Percentiles rank a stretch among this genome's conserved stretches.
These are phyloP conservation scores for Montipora cactus DNA, from an alignment of 64 coral and sea anemone species.

Conservation along the genomic window DNA sequence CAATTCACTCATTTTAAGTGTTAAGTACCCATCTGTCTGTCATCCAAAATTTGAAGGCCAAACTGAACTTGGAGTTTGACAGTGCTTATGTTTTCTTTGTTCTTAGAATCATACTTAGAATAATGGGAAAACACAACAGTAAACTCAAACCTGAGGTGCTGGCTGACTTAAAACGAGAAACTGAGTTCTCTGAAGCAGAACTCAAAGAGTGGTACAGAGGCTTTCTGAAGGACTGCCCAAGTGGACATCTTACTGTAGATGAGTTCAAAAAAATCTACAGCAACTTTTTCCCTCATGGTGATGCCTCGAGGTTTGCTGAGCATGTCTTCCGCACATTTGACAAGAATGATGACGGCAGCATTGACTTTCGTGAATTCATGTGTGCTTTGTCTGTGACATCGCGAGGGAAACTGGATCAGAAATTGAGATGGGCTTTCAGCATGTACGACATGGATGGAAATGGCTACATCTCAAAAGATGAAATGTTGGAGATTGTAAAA, in stretches of 20 bases:
- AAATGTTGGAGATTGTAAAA: conserved; percentile 71
- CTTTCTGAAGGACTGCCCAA: conserved; percentile 77
- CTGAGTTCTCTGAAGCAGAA: conserved; percentile 69
- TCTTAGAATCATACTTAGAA: not conserved
- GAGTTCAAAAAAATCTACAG: conserved; percentile 86
- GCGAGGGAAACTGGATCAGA: conserved; percentile 80
- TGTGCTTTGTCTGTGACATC: conserved; percentile 78
- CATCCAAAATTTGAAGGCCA: no score
- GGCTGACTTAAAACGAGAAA: conserved; percentile 65
- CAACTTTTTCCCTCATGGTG: conserved; percentile 86
- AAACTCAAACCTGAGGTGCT: conserved; percentile 84
- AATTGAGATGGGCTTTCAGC: conserved; percentile 84
- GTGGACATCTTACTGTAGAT: conserved; percentile 65
- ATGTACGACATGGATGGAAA: conserved; percentile 92
- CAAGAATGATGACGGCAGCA: conserved; percentile 73
- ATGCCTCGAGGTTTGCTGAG: conserved; percentile 80
- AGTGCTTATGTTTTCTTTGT: not conserved
- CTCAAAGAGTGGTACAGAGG: conserved; percentile 88
- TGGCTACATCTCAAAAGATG: conserved; percentile 82
- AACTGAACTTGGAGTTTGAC: not conserved
- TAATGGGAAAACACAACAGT: conserved; percentile 87
- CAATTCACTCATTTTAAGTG: not conserved
- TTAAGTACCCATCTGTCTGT: no score
- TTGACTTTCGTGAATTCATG: conserved; percentile 89
- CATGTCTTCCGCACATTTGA: conserved; percentile 85